A percentile compares a stretch with the other conserved stretches of the same genome.
Conservation (phyloP, 2,888 invertebrate genomes). For the Troides oblongomaculatus region DNA sequence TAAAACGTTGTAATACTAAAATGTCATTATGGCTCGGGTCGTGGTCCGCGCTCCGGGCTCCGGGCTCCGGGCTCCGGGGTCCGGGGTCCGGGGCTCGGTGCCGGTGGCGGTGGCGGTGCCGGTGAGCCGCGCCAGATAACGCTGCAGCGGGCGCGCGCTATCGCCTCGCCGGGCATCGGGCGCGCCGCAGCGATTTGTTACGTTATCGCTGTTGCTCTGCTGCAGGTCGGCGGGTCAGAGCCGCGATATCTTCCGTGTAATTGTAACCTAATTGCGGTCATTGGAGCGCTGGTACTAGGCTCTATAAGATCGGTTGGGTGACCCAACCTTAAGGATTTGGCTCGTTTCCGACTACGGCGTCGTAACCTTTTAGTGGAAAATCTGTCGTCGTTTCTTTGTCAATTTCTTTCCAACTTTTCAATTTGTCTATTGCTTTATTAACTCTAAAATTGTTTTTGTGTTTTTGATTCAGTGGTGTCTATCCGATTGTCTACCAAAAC, state of each 20-base stretch:
- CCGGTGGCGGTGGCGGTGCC: conserved; percentile 39
- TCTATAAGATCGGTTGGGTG: too few relatives aligned
- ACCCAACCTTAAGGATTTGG: too few relatives aligned
- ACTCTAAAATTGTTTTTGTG: too few relatives aligned
- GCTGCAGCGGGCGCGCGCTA: conserved; percentile 64
- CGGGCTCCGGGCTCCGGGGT: conserved; percentile 38
- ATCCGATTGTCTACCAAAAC: too few relatives aligned
- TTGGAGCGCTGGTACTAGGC: too few relatives aligned
- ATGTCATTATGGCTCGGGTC: conserved; percentile 71
- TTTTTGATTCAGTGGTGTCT: too few relatives aligned
- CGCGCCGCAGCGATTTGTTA: conserved; percentile 72
- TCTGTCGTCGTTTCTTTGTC: too few relatives aligned
- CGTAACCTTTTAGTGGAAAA: too few relatives aligned
- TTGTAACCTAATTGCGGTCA: conserved; percentile 45
- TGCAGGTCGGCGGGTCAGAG: conserved; percentile 73
- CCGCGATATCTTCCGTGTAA: conserved; percentile 55
- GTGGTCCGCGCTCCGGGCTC: conserved; percentile 31
- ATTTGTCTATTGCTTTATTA: too few relatives aligned
- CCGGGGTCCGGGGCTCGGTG: conserved; percentile 33
- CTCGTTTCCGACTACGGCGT: too few relatives aligned
- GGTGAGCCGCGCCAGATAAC: conserved; percentile 70
- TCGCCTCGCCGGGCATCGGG: conserved; percentile 64
- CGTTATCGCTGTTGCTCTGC: conserved; percentile 72
- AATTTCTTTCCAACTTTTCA: too few relatives aligned
- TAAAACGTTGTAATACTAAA: conserved; percentile 79